Evolutionary conservation across 2,797 vertebrate genomes (phyloP).

Genomic region (Sphenodon punctatus): DNA sequence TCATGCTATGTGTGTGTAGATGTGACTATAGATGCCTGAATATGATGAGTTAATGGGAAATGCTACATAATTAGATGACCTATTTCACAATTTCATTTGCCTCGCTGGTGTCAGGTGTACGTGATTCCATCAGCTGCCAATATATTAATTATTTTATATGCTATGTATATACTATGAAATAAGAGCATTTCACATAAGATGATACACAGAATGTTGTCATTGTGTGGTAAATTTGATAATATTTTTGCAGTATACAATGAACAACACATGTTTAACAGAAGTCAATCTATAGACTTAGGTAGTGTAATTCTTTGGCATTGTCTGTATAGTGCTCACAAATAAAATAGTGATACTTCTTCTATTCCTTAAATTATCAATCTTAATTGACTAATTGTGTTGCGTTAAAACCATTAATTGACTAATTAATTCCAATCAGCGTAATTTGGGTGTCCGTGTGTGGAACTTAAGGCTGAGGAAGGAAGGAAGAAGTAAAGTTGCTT

Average conservation of each 20-base stretch:
- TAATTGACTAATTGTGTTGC: too few relatives aligned
- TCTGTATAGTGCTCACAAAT: background rate
- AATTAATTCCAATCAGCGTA: too few relatives aligned
- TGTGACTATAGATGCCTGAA: background rate
- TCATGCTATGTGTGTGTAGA: background rate
- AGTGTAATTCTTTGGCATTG: background rate
- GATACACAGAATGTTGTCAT: background rate
- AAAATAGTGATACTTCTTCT: background rate
- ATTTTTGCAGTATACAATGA: too few relatives aligned
- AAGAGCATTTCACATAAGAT: conserved; percentile 49
- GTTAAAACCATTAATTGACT: too few relatives aligned
- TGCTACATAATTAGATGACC: conserved; percentile 4
- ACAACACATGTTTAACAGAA: background rate
- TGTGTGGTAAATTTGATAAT: too few relatives aligned
- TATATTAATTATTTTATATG: conserved; percentile 24
- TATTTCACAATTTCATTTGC: conserved; percentile 53
- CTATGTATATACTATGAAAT: conserved; percentile 34
- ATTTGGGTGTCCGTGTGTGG: too few relatives aligned
- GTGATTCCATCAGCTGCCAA: conserved; percentile 47
- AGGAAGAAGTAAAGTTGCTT: too few relatives aligned
- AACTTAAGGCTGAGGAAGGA: too few relatives aligned
- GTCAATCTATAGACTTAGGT: background rate
- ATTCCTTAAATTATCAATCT: too few relatives aligned
- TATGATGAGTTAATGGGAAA: conserved; percentile 40
- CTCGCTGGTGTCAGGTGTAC: conserved; percentile 36